Base-by-base conservation (phyloP, 2,113 vertebrate species). In the Conger conger region DNA sequence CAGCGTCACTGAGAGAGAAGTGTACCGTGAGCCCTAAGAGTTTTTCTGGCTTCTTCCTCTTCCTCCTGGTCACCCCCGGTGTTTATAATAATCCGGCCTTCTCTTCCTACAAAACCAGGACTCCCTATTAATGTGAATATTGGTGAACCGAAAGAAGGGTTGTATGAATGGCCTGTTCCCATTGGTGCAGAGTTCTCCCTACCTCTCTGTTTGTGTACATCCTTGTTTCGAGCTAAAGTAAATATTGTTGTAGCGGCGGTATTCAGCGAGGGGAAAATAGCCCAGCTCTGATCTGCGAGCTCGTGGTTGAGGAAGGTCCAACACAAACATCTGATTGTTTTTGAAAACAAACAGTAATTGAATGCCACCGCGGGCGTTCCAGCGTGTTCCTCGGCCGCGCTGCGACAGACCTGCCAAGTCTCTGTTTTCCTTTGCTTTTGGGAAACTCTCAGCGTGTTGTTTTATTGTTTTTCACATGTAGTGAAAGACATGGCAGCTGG, bases 361-460 rank as follows among this genome's bases (percentile, higher is more conserved):
- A 73, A 2, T 6, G 27, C n/a, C 68, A 33, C 68, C 11, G 27
- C 9, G 27, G 5, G n/a, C n/a, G n/a, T 73, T 33, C n/a, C n/a
- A 33, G 68, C n/a, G 40, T 1, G 4, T 68, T n/a, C 60, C 15
- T 73, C n/a, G 27, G n/a, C 33, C 8, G 2, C n/a, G n/a, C 9
- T 30, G 11, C 15, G 1, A 13, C 5, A 11, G 9, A 27, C 57
- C 23, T 63, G 57, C 57, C 57, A 63, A 84, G 89, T 89, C 87
- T 92, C 82, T 91, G 45, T 50, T 50, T 90, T 54, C 93, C 92
- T 94, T 93, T 94, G 90, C 88, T 92, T 92, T 93, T 82, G 54
- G 87, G 91, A 90, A 92, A 92, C 89, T 92, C 87, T 80, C 76
- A 93, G 91, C 91, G 91, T 91, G 93, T 93, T 94, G 17, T 20